Evolutionary conservation across 2,113 vertebrate genomes (phyloP).

Genomic region (Syngnathus scovelli): DNA sequence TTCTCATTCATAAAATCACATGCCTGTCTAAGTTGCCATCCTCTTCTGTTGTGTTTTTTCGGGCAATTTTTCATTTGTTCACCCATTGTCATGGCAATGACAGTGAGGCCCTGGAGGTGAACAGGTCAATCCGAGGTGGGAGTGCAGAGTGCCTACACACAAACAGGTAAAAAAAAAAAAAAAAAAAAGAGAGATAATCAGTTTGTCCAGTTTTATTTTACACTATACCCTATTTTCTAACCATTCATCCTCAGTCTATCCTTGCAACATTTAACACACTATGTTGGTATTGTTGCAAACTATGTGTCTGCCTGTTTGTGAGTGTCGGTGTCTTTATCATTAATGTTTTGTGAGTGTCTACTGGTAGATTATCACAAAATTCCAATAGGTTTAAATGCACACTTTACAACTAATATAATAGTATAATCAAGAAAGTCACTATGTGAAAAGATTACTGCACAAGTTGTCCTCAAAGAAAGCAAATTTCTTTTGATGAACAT

Average conservation of each 20-base stretch:
- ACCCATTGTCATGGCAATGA: conserved; percentile 86
- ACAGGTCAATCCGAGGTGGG: conserved; percentile 96
- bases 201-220: conserved; percentile 29
- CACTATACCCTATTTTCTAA: conserved; percentile 11
- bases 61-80: conserved; percentile 73
- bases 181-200: conserved; percentile 34
- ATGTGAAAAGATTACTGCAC: conserved; percentile 18
- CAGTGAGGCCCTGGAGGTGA: conserved; percentile 98
- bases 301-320: no score
- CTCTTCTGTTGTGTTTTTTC: conserved; percentile 73
- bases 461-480: conserved; percentile 34
- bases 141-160: conserved; percentile 99
- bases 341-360: neutral
- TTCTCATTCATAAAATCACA: conserved; percentile 74
- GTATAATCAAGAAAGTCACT: conserved; percentile 14
- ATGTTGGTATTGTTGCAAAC: conserved; percentile 9
- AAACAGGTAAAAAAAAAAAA: conserved; percentile 87
- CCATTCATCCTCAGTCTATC: conserved; percentile 37
- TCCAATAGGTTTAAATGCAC: neutral
- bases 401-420: conserved; percentile 1
- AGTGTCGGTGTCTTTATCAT: neutral
- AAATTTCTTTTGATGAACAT: conserved; percentile 32
- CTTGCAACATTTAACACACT: conserved; percentile 49
- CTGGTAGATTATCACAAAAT: neutral
- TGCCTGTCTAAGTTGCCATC: conserved; percentile 70